Evolutionary conservation across 2,113 vertebrate genomes (phyloP).

Genomic region (Neodon shergylaensis): DNA sequence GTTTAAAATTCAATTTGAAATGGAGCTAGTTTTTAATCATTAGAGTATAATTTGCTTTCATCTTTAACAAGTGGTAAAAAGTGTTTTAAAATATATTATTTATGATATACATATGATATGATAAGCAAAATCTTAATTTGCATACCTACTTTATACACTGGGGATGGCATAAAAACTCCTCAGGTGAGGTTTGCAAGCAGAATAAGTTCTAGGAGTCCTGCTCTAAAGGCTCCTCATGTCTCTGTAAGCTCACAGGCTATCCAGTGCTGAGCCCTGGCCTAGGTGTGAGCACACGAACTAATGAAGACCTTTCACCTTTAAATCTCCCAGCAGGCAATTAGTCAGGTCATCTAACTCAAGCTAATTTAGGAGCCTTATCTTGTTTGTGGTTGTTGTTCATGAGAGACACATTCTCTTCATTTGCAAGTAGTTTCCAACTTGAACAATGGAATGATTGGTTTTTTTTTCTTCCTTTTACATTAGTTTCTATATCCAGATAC

Average conservation of each 20-base stretch:
- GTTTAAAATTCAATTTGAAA: not conserved
- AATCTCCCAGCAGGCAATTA: slow-evolving; percentile 93
- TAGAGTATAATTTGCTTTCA: not conserved
- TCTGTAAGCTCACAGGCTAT: not conserved
- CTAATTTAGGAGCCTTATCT: slow-evolving; percentile 89
- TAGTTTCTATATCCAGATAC: slow-evolving; percentile 90
- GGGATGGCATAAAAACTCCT: not conserved
- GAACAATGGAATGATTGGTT: slow-evolving; percentile 84
- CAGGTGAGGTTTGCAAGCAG: not conserved
- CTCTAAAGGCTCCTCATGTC: not conserved
- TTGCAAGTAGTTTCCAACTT: slow-evolving; percentile 92
- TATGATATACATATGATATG: not conserved
- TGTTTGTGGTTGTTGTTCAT: slow-evolving; percentile 92
- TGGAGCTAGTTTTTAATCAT: not conserved
- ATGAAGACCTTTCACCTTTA: slow-evolving; percentile 90
- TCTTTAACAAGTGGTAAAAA: not conserved
- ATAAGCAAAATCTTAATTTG: too few species aligned
- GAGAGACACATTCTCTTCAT: slow-evolving; percentile 93
- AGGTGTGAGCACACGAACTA: not conserved
- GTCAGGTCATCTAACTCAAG: not conserved
- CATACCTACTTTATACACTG: too few species aligned
- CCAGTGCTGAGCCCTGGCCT: not conserved
- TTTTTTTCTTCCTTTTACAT: slow-evolving; percentile 92
- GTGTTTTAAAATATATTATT: not conserved
- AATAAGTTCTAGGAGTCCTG: not conserved